Conservation (phyloP, 2,888 invertebrate genomes). For the Oscheius onirici region DNA sequence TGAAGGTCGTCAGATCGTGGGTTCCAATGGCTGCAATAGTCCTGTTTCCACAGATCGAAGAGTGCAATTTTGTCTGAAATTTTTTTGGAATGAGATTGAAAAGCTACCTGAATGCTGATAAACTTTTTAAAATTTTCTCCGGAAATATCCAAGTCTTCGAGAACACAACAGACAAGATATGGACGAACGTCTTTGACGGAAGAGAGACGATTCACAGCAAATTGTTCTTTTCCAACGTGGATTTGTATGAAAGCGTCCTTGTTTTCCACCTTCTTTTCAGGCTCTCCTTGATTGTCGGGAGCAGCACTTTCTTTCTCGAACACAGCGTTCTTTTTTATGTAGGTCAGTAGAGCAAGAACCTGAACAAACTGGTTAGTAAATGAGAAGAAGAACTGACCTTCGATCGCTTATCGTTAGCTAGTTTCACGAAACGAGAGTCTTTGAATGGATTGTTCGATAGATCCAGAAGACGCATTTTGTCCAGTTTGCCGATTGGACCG, state of each 20-base stretch:
- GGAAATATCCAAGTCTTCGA: slow-evolving; percentile 47
- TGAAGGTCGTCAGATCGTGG: slow-evolving; percentile 81
- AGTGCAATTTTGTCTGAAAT: slow-evolving; percentile 78
- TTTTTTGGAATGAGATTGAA: too few species aligned
- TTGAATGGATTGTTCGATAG: slow-evolving; percentile 47
- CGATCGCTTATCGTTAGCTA: slow-evolving; percentile 53
- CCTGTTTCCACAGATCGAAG: slow-evolving; percentile 81
- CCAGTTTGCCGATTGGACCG: slow-evolving; percentile 19
- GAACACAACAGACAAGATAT: slow-evolving; percentile 52
- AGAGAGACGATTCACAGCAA: slow-evolving; percentile 42
- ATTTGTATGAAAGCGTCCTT: background rate
- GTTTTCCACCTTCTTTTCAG: background rate
- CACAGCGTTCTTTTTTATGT: slow-evolving; percentile 36
- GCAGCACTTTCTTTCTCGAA: slow-evolving; percentile 17
- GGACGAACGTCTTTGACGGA: slow-evolving; percentile 50
- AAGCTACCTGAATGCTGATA: slow-evolving; percentile 48
- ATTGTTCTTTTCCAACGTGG: slow-evolving; percentile 2
- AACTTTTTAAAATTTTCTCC: slow-evolving; percentile 56
- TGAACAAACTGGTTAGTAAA: slow-evolving; percentile 9
- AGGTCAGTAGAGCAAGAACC: slow-evolving; percentile 41
- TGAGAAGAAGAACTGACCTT: slow-evolving; percentile 34
- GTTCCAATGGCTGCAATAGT: slow-evolving; percentile 85
- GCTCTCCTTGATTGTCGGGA: background rate
- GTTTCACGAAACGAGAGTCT: slow-evolving; percentile 49
- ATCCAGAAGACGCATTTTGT: slow-evolving; percentile 38